Conservation (phyloP, 1,140 invertebrate species). For the Anoplophora glabripennis region DNA sequence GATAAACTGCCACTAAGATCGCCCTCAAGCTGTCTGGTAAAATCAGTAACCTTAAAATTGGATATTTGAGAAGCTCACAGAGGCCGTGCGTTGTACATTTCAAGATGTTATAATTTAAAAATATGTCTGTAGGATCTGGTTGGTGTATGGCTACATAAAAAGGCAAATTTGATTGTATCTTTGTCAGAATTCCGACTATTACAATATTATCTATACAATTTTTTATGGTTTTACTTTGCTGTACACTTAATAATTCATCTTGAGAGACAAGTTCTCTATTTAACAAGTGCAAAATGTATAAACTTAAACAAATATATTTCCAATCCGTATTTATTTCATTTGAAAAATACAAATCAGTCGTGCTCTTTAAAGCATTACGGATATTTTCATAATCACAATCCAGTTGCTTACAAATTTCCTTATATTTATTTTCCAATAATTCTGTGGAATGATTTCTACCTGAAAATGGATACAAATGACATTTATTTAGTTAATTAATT, state of each 20-base stretch:
- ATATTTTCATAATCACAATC: neutral
- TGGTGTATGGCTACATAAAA: slow-evolving; percentile 50
- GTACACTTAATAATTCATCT: slow-evolving; percentile 57
- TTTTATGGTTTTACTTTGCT: slow-evolving; percentile 56
- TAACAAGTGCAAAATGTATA: slow-evolving; percentile 46
- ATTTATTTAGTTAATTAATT: too few species aligned
- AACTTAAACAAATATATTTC: slow-evolving; percentile 46
- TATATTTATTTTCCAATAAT: neutral
- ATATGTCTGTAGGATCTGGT: slow-evolving; percentile 38
- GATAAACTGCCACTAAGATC: slow-evolving; percentile 66
- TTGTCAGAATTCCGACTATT: slow-evolving; percentile 62
- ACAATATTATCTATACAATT: slow-evolving; percentile 58
- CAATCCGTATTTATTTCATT: slow-evolving; percentile 26
- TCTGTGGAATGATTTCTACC: neutral
- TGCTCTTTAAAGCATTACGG: neutral
- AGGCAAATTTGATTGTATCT: slow-evolving; percentile 65
- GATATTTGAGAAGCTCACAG: slow-evolving; percentile 28
- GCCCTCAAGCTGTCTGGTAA: slow-evolving; percentile 52
- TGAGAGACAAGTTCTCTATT: slow-evolving; percentile 22
- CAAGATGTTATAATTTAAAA: slow-evolving; percentile 41
- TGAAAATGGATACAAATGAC: neutral
- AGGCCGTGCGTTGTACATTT: slow-evolving; percentile 44
- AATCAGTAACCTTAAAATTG: slow-evolving; percentile 46
- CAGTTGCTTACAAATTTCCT: neutral
- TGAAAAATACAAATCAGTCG: slow-evolving; percentile 5